These are phyloP conservation scores for Aythya baeri DNA, from an alignment of 2,113 vertebrate species.

Conservation along the genomic window DNA sequence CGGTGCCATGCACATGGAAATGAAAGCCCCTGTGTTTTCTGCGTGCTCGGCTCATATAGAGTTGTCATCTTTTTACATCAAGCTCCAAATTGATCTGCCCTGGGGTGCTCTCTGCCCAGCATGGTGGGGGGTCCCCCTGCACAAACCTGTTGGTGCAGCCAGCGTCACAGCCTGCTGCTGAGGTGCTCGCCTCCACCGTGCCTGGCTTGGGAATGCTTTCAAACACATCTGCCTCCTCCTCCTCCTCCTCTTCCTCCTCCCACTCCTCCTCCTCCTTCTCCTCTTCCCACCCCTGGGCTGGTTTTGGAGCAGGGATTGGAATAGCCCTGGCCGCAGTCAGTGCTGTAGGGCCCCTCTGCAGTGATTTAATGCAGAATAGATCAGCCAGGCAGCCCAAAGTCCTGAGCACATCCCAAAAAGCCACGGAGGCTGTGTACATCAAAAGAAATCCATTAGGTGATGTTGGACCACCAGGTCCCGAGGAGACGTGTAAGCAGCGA, in stretches of 20 bases:
- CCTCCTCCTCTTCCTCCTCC: background rate
- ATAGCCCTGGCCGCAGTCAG: accelerated
- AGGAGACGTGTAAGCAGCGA: accelerated
- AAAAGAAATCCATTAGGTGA: background rate
- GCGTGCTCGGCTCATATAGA: background rate
- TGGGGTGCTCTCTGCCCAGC: background rate
- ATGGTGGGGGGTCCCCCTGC: background rate
- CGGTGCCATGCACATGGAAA: slow-evolving; percentile 38
- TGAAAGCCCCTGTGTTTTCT: slow-evolving; percentile 56
- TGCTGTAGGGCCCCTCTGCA: background rate
- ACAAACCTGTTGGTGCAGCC: background rate
- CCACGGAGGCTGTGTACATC: accelerated
- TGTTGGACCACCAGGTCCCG: background rate
- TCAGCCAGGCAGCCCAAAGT: background rate
- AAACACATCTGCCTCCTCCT: background rate
- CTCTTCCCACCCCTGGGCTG: background rate
- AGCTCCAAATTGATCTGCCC: slow-evolving; percentile 41
- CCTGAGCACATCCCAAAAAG: background rate
- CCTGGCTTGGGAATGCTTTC: background rate
- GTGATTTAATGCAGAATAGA: accelerated
- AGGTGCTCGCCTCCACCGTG: accelerated
- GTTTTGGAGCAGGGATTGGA: background rate
- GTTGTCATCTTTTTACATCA: slow-evolving; percentile 44
- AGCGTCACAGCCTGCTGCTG: accelerated
- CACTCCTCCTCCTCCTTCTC: background rate